Percentiles rank a stretch among this genome's conserved stretches.
These are phyloP conservation scores for Semnopithecus entellus DNA, from an alignment of 2,113 vertebrate species.

Conservation along the genomic window DNA sequence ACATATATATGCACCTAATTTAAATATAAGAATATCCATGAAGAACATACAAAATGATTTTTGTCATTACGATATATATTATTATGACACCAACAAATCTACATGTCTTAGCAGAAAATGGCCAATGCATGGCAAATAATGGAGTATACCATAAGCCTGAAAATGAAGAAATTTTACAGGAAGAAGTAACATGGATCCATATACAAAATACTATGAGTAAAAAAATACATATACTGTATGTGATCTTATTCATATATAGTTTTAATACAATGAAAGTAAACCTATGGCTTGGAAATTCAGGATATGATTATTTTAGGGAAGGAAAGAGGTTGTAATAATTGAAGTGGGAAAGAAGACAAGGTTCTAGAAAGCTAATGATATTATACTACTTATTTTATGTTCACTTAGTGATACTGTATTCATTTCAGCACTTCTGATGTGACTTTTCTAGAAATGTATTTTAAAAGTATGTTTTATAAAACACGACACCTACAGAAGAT, in stretches of 20 bases:
- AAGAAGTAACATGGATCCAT: not conserved
- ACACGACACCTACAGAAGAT: not conserved
- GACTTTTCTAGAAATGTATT: not conserved
- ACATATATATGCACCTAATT: no score
- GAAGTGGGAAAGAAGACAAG: not conserved
- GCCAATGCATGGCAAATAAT: not conserved
- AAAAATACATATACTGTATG: not conserved
- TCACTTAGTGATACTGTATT: not conserved
- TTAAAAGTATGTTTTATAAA: not conserved
- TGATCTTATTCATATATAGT: not conserved
- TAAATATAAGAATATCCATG: not conserved
- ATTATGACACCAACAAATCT: not conserved
- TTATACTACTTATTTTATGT: not conserved
- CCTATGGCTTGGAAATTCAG: not conserved
- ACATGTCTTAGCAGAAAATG: not conserved
- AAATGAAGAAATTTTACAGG: not conserved
- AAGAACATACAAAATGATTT: not conserved
- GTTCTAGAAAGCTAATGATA: not conserved
- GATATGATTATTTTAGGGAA: not conserved
- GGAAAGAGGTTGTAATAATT: no score
- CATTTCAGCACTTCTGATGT: not conserved
- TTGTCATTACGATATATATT: not conserved
- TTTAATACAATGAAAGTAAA: not conserved
- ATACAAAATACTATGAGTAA: not conserved
- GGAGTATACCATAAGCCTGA: no score